Base-by-base conservation (phyloP, 2,888 invertebrate species). In the Spicauda simplicius region DNA sequence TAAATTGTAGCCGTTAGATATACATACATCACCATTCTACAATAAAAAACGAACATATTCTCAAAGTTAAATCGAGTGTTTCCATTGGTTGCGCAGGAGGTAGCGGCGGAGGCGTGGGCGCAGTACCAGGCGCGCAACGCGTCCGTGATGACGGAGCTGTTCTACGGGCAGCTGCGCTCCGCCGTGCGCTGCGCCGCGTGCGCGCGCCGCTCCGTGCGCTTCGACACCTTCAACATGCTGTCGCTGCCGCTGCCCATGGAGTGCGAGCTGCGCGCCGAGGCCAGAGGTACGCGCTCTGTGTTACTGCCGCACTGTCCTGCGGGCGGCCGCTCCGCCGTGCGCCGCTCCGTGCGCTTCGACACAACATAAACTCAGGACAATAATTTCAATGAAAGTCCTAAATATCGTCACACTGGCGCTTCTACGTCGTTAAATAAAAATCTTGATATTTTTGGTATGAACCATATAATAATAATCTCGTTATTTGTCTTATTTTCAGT, bases 111-210 rank as follows among this genome's bases (percentile, higher is more conserved):
- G 76, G 97, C 97, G 25, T 98, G 98, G 98, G 95, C 96, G 69
- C 96, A 97, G 79, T 97, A 97, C 90, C 90, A 96, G 69, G 93
- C 96, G 2, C 94, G 97, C 76, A 98, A 98, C 93, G 95, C 96
- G 83, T 97, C 97, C 52, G 96, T 98, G 72, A 95, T 98, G 73
- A 97, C 97, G 62, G 98, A 98, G 83, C 91, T 98, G 74, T 98
- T 98, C 93, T 97, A 97, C 87, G 98, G 98, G 0, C 98, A 98
- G 86, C 94, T 98, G 11, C 97, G 98, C 88, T 98, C 98, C 5
- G 96, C 97, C 83, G 97, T 96, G 62, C 95, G 96, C 58, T 98
- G 98, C 87, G 95, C 96, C 78, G 95, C 95, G 20, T 98, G 98
- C 90, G 96, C 95, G 11, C 95, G 96, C 73, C 96, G 97, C 78